Evolutionary conservation across 1,140 invertebrate species (phyloP), one percentile per base, ranked within the genome.

Genomic region (Cotesia chilonis): DNA sequence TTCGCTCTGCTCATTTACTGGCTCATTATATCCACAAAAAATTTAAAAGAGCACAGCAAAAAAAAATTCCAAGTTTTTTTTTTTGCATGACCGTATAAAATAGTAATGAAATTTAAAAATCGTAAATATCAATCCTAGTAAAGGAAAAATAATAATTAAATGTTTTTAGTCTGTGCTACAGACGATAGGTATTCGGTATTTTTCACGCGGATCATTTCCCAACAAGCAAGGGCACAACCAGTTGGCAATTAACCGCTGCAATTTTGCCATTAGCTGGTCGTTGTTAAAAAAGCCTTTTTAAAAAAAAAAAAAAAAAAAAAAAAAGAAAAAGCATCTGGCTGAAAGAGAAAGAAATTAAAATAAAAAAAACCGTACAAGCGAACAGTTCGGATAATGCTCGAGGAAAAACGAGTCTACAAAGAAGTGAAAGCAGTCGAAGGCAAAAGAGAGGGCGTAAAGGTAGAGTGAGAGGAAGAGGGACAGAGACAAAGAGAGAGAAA

Each of bases 181-280:
- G 28, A 28, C 28, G 28, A 59, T 38, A 4, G n/a, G 60, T 47
- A n/a, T 65, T 68, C 20, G 41, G 37, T 54, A 47, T 52, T 66
- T 59, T 64, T 67, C 71, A 66, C 67, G 28, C 72, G 65, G 72
- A 70, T 75, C 65, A 75, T 75, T 75, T 73, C 52, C 65, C 59
- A 59, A 41, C n/a, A n/a, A 71, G 51, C 63, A 41, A 55, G 35
- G 28, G 71, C 71, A 72, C 70, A 74, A 68, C 70, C 70, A 71
- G 75, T 72, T 61, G 68, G 73, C 75, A 77, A 77, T 77, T 75
- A 77, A 75, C 68, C 76, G 57, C 71, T 68, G 76, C 76, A 74
- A 76, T 76, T 77, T 75, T n/a, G 63, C 72, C 71, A 77, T 77
- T 77, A 77, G 72, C 64, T 67, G 71, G 64, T 70, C 70, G 70